Conservation (phyloP, 2,797 vertebrate species). For the Pipistrellus nathusii region DNA sequence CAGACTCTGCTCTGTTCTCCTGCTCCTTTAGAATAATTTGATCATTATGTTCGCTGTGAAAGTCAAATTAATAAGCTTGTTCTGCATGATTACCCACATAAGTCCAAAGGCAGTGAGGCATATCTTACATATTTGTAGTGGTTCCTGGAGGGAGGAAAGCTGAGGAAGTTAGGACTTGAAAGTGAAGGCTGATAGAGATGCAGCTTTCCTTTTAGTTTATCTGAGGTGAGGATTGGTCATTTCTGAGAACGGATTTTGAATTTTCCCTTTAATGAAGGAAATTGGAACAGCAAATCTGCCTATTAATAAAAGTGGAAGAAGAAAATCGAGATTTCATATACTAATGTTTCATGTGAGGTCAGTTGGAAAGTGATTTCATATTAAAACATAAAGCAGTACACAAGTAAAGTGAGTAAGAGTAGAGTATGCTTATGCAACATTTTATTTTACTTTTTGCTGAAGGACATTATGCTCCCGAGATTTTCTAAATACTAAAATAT, state of each 20-base stretch:
- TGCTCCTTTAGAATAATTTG: conserved; percentile 5
- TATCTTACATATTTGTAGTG: conserved; percentile 43
- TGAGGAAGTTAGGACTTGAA: conserved; percentile 45
- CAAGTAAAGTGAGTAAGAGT: not conserved
- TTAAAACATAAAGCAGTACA: not conserved
- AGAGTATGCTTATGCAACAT: not conserved
- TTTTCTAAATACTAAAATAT: not conserved
- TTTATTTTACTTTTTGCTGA: not conserved
- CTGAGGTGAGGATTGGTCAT: not conserved
- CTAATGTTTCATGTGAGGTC: conserved; percentile 1
- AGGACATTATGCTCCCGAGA: not conserved
- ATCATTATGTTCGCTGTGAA: conserved; percentile 45
- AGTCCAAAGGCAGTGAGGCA: not conserved
- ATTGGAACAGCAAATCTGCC: conserved; percentile 23
- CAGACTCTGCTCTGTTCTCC: conserved; percentile 16
- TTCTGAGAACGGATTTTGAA: not conserved
- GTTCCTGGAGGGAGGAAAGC: conserved; percentile 45
- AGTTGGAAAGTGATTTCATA: not conserved
- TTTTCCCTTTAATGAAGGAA: conserved; percentile 32
- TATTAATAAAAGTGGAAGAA: not conserved
- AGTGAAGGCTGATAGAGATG: not conserved
- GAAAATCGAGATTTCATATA: not conserved
- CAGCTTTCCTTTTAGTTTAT: conserved; percentile 48
- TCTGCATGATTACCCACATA: conserved; percentile 35
- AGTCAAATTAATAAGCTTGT: conserved; percentile 59